Evolutionary conservation across 2,113 vertebrate genomes (phyloP), one percentile per base, ranked within the genome.

Genomic region (Nestor notabilis): DNA sequence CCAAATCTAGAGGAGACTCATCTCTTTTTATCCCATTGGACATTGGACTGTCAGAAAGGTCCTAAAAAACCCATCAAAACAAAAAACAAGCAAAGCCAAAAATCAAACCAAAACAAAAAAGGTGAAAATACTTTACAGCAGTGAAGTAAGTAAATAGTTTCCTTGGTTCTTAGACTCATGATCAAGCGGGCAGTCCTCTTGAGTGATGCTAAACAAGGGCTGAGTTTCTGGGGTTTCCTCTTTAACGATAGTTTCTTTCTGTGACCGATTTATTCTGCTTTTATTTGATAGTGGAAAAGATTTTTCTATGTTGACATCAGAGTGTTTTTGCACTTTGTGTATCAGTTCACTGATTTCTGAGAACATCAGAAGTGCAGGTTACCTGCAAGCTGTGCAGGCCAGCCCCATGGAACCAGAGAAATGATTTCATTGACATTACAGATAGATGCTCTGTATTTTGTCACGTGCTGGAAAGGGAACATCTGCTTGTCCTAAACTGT

Each of bases 381-480:
- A 72, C 64, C 44, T 9, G 7, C 50, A 65, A 25, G 28, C 18
- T 4, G 0, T 33, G 56, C 46, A 77, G 50, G 41, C 69, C 29
- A 44, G 41, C 33, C 33, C 33, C 19, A 4, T 25, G 33, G 75
- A 53, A 13, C 68, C 55, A n/a, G 33, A 69, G 23, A 70, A 75
- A 56, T 0, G 0, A 17, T 7, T 50, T 52, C 33, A 24, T 9
- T 86, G 69, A 19, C 17, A 1, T 41, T 47, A 58, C 37, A 52
- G 49, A 13, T 13, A 28, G 13, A 46, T 43, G 47, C 15, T 23
- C 1, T 9, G 16, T 49, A 17, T 56, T 69, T 46, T 56, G 27
- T 56, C 24, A 14, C 5, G 4, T 31, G 39, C 21, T 47, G 24
- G 63, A 56, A 44, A 46, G 43, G 55, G 75, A 49, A 39, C 3